Evolutionary conservation across 2,888 invertebrate species (phyloP).

Genomic region (Papilio demoleus): DNA sequence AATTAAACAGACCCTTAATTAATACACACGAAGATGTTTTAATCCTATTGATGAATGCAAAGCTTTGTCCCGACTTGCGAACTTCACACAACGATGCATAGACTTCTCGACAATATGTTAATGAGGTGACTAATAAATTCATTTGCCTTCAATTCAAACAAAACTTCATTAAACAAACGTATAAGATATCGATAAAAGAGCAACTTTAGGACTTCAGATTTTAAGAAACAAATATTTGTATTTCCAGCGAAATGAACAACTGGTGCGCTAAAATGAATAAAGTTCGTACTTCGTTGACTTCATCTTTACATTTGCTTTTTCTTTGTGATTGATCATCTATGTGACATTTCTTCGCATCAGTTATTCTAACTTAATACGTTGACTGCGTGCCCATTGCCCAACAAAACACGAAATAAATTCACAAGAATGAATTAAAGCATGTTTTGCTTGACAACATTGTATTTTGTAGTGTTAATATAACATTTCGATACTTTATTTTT

Average conservation of each 20-base stretch:
- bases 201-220: not conserved
- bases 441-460: not conserved
- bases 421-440: not conserved
- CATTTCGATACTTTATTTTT: conserved; percentile 23
- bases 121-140: conserved; percentile 32
- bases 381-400: not conserved
- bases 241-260: conserved; percentile 20
- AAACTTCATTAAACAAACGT: conserved; percentile 31
- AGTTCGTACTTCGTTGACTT: conserved; percentile 30
- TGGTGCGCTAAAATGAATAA: conserved; percentile 35
- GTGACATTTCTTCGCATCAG: conserved; percentile 35
- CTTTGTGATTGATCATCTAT: conserved; percentile 34
- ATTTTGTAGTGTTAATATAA: not conserved
- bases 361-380: conserved; percentile 1
- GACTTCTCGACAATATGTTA: conserved; percentile 31
- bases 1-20: conserved; percentile 37
- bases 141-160: conserved; percentile 26
- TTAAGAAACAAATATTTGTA: conserved; percentile 19
- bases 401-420: not conserved
- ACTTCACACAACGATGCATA: conserved; percentile 31
- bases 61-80: conserved; percentile 38
- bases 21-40: conserved; percentile 36
- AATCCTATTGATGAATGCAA: conserved; percentile 43
- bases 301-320: conserved; percentile 37
- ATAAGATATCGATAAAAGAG: conserved; percentile 20